Percentiles rank a stretch among this genome's conserved stretches.
phyloP scores from a whole-genome alignment of 1,140 invertebrate species.

The Archegozetes longisetosus region DNA sequence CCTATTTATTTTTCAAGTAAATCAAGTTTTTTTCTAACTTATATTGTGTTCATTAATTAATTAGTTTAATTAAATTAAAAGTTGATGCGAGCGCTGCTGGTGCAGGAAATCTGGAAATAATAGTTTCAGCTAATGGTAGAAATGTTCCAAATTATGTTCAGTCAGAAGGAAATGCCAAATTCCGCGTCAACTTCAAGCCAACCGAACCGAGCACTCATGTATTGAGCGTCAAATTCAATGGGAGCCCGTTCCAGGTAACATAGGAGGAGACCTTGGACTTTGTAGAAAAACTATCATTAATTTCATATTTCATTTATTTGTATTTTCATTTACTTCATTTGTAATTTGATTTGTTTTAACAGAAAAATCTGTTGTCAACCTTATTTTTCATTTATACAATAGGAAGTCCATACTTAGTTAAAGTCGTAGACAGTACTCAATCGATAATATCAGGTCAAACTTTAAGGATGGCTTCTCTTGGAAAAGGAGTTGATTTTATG shows the following conservation, averaged over 20 bases:
- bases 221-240: slow-evolving; percentile 82
- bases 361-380: not conserved
- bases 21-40: slow-evolving; percentile 26
- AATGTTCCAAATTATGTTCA: slow-evolving; percentile 98
- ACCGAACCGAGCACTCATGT: slow-evolving; percentile 30
- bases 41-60: not conserved
- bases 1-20: slow-evolving; percentile 83
- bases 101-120: slow-evolving; percentile 91
- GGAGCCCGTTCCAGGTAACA: slow-evolving; percentile 73
- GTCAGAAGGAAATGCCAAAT: slow-evolving; percentile 87
- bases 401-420: slow-evolving; percentile 73
- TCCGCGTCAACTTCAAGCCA: slow-evolving; percentile 90
- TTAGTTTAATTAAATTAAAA: slow-evolving; percentile 13
- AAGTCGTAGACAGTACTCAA: slow-evolving; percentile 38
- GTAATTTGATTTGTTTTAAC: not conserved
- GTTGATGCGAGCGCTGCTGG: slow-evolving; percentile 44
- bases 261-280: slow-evolving; percentile 5
- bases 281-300: not conserved
- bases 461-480: slow-evolving; percentile 43
- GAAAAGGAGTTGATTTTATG: slow-evolving; percentile 38
- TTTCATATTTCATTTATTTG: not conserved
- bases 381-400: slow-evolving; percentile 14
- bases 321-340: not conserved
- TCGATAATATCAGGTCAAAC: slow-evolving; percentile 40
- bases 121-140: slow-evolving; percentile 87